phyloP scores from a whole-genome alignment of 2,113 vertebrate genomes.

The Cyanoliseus patagonus region DNA sequence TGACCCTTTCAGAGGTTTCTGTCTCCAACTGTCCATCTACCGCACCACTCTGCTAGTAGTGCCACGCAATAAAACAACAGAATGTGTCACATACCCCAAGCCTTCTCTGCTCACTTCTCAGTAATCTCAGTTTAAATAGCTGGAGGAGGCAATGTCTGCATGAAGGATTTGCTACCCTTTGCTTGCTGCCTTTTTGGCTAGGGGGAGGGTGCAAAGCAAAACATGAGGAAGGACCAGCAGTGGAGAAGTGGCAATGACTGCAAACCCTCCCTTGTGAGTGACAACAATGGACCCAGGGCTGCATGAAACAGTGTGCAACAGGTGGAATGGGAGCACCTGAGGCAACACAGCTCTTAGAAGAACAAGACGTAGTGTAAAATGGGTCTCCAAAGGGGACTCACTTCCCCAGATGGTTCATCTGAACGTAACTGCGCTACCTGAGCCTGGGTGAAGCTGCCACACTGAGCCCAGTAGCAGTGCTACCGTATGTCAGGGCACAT shows the following conservation, averaged over 20 bases:
- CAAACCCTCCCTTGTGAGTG: accelerated
- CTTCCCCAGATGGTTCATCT: not conserved
- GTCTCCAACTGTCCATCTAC: not conserved
- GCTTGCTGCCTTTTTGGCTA: not conserved
- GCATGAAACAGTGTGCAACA: not conserved
- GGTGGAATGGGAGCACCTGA: accelerated
- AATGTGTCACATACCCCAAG: not conserved
- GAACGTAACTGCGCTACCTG: not conserved
- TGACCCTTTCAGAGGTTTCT: not conserved
- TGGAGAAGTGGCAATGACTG: not conserved
- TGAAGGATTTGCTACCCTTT: not conserved
- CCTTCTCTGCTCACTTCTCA: not conserved
- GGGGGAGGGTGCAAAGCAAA: not conserved
- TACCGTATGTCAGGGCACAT: accelerated
- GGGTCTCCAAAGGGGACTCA: not conserved
- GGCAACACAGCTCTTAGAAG: not conserved
- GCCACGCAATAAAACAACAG: accelerated
- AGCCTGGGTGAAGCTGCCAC: not conserved
- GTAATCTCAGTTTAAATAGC: not conserved
- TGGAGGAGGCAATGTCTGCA: not conserved
- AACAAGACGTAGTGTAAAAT: not conserved
- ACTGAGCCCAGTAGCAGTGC: not conserved
- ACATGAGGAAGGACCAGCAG: not conserved
- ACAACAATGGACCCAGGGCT: not conserved
- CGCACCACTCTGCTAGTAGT: accelerated